These are phyloP conservation scores for Propithecus deckenii DNA, from an alignment of 2,797 vertebrate species.

Conservation along the genomic window DNA sequence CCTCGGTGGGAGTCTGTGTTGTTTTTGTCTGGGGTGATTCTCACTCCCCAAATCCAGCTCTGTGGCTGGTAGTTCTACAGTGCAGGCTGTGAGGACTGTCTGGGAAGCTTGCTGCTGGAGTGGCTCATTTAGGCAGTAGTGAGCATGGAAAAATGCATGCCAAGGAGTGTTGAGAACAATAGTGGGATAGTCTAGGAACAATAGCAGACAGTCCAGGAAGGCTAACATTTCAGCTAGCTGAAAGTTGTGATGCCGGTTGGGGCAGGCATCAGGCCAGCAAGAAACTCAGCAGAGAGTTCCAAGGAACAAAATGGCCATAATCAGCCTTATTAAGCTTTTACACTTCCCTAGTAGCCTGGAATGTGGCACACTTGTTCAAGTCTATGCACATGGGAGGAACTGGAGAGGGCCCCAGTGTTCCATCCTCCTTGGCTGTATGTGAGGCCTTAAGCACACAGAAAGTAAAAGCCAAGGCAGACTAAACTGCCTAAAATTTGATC, in stretches of 20 bases:
- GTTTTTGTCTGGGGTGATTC: neutral
- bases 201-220: neutral
- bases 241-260: neutral
- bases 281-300: neutral
- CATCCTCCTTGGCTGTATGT: no score
- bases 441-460: no score
- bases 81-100: neutral
- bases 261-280: neutral
- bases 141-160: neutral
- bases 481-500: no score
- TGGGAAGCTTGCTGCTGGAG: neutral
- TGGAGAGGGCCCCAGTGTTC: no score
- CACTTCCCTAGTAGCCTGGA: no score
- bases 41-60: neutral
- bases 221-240: neutral
- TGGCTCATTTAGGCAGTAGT: neutral
- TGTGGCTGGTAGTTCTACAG: neutral
- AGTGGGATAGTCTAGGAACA: neutral
- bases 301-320: no score
- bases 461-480: no score
- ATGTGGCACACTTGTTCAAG: no score
- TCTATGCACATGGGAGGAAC: no score
- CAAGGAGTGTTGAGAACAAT: neutral
- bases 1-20: neutral
- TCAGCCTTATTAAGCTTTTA: no score